Evolutionary conservation across 2,113 vertebrate species (phyloP), one percentile per base, ranked within the genome.

Genomic region (Gnathonemus echidnorhynchus): DNA sequence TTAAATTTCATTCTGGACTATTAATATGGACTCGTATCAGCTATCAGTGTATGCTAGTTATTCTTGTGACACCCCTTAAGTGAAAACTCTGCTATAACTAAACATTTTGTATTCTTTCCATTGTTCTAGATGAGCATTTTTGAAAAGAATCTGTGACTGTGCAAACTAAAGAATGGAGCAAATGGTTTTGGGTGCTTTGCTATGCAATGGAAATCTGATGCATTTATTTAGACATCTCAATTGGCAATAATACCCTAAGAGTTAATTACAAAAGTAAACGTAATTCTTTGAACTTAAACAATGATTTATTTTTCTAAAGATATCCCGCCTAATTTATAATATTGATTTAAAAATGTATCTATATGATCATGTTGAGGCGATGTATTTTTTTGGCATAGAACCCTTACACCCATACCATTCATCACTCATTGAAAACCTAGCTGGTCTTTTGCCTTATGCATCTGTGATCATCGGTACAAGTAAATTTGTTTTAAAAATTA

Each of bases 391-490:
- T 89, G 27, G 21, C 46, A 74, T 21, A 8, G 66, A 80, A 24
- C 50, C 77, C 66, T 80, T 45, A 31, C 27, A 35, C 77, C 46
- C 27, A 24, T 52, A n/a, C 49, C 48, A 77, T 49, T 62, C 56
- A 39, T 88, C 7, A 2, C 80, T 93, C 86, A 91, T 86, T 84
- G 89, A 89, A 17, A 87, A 91, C 88, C 91, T 92, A 89, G 92
- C 94, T 95, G 94, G 91, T 90, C 53, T 94, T 88, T 95, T 96
- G 97, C 97, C 97, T 97, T 97, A 95, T 90, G 94, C 94, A 90
- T 70, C 92, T 93, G 89, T 93, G 89, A 87, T 58, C 91, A 93
- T 93, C 88, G 95, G 94, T 95, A 95, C 95, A 90, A 87, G 94
- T 92, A 91, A 91, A 94, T 94, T 94, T 93, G 86, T 92, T 92